phyloP scores from a whole-genome alignment of 2,888 invertebrate genomes.

The Volucella zonaria region DNA sequence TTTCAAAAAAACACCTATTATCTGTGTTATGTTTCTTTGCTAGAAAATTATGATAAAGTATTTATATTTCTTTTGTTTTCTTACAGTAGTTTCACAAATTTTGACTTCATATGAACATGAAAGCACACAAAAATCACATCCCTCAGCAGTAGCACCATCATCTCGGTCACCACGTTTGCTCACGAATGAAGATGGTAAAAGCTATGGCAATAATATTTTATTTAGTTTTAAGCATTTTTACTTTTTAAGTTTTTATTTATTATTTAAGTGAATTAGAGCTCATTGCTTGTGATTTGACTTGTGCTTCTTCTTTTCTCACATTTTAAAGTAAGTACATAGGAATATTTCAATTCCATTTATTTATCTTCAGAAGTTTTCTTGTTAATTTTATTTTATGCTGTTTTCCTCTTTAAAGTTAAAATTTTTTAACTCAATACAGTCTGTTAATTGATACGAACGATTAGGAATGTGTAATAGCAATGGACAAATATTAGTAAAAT shows the following conservation, averaged over 20 bases:
- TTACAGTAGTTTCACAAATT: conserved; percentile 79
- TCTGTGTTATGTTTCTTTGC: too few species aligned
- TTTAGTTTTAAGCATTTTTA: conserved; percentile 19
- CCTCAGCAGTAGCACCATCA: conserved; percentile 79
- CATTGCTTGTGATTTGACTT: conserved; percentile 39
- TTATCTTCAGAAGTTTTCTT: conserved; percentile 47
- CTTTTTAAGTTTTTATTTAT: conserved; percentile 37
- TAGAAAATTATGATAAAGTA: too few species aligned
- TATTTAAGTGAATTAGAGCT: conserved; percentile 49
- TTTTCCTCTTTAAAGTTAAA: conserved; percentile 26
- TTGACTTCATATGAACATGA: conserved; percentile 80
- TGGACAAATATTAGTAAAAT: conserved; percentile 62
- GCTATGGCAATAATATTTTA: not conserved
- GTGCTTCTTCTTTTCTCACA: conserved; percentile 50
- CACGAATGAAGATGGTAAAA: conserved; percentile 76
- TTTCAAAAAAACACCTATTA: too few species aligned
- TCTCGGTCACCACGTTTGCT: conserved; percentile 80
- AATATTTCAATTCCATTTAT: conserved; percentile 61
- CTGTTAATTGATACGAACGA: conserved; percentile 47
- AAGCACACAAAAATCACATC: conserved; percentile 78
- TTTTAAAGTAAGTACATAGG: conserved; percentile 50
- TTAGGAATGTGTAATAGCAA: conserved; percentile 72
- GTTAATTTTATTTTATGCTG: conserved; percentile 50
- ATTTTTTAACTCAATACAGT: conserved; percentile 39
- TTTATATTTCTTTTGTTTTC: not conserved